Percentiles rank a stretch among this genome's conserved stretches.
Conservation (phyloP, 2,888 invertebrate genomes). For the Carpatolechia fugitivella region DNA sequence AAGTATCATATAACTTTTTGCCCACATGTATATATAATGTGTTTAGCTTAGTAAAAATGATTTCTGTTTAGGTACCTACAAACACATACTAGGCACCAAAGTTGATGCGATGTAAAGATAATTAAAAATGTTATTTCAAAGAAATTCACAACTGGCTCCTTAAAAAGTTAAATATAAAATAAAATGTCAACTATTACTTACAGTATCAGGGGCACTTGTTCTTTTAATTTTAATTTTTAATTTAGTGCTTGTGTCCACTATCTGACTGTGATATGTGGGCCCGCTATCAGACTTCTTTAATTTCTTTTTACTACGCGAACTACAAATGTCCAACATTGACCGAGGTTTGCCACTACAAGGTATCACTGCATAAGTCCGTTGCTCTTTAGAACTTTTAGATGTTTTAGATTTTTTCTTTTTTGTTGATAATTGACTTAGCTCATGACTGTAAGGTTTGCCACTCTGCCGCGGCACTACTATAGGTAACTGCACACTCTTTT, state of each 20-base stretch:
- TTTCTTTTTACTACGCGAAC: constrained; percentile 73
- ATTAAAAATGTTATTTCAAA: too few relatives aligned
- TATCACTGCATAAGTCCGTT: constrained; percentile 59
- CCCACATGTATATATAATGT: too few relatives aligned
- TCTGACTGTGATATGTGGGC: constrained; percentile 80
- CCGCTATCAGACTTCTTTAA: constrained; percentile 62
- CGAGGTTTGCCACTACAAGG: constrained; percentile 75
- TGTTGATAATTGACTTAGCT: constrained; percentile 78
- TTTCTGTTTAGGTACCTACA: too few relatives aligned
- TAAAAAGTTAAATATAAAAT: not conserved
- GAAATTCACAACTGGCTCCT: not conserved
- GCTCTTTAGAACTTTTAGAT: constrained; percentile 45
- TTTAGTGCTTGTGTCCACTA: constrained; percentile 81
- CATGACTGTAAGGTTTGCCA: constrained; percentile 77
- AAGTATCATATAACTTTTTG: too few relatives aligned
- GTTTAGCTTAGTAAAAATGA: too few relatives aligned
- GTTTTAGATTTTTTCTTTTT: constrained; percentile 68
- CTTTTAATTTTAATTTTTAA: constrained; percentile 85
- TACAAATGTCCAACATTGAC: constrained; percentile 71
- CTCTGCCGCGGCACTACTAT: constrained; percentile 63
- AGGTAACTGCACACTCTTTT: constrained; percentile 71
- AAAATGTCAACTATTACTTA: constrained; percentile 39
- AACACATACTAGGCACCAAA: too few relatives aligned
- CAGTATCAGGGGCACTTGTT: constrained; percentile 70
- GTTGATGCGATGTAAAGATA: not conserved